Base-by-base conservation (phyloP, 1,140 invertebrate genomes). In the Polypedilum vanderplanki region DNA sequence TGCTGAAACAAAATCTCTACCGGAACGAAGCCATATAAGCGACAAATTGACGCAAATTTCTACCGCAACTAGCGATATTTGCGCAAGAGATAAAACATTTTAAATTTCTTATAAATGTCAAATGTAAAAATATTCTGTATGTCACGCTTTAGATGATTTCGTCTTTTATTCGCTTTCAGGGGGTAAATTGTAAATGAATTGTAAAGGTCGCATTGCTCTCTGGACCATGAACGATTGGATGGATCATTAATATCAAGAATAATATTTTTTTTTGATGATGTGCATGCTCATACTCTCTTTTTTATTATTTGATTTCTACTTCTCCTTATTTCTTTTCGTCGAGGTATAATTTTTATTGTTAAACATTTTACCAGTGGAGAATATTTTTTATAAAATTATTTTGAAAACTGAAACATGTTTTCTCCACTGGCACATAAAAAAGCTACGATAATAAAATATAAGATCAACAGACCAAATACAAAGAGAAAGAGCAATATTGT, bases 21-120 rank as follows among this genome's bases (percentile, higher is more conserved):
- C 65, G 65, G 65, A 70, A 70, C 65, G 65, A 70, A 70, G 65
- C 65, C 65, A 70, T 18, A 70, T 18, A 70, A 70, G 65, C 65
- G 65, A 70, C 65, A 70, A 70, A 70, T 70, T 70, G 20, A 18
- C 65, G 20, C n/a, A n/a, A 57, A 57, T 57, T 12, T 57, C 24
- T 33, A 57, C 4, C 12, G 10, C 12, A 57, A 3, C 46, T 5
- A 33, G 12, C 46, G 46, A 57, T 57, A 57, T 57, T 57, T 57
- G n/a, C n/a, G 12, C 12, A 57, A 4, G 46, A 57, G 46, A 57
- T 57, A n/a, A 57, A 57, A 57, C n/a, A 15, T 15, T n/a, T n/a
- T 57, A 57, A 57, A 12, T 12, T 57, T 15, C n/a, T 57, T 57
- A 4, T 57, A 57, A 57, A 57, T 57, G 46, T 57, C 46, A 57